Base-by-base conservation (phyloP, 2,888 invertebrate genomes). In the Pandemis cinnamomeana region DNA sequence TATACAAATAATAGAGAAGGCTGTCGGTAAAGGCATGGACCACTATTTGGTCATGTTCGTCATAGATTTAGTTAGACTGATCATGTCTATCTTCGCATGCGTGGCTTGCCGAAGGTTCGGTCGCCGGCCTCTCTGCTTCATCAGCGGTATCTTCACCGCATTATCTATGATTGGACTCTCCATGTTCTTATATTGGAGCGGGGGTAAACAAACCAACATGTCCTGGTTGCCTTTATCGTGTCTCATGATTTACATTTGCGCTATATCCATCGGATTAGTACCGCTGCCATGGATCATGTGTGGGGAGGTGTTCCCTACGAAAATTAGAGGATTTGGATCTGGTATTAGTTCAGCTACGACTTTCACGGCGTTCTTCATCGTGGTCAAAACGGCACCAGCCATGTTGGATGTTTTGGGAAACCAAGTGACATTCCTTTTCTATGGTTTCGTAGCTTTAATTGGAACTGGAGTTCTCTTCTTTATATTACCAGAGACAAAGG, bases 241-340 rank as follows among this genome's bases (percentile, higher is more conserved):
- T 84, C 82, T 96, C 68, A 83, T 96, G 84, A 82, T 90, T 1
- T 96, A 96, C 80, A 95, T 96, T 11, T 91, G 95, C 61, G 95
- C 95, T 67, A 93, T 96, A 66, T 94, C 95, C 0, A 90, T 95
- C 69, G 96, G 97, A 0, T 83, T 96, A 20, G 94, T 96, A 11
- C 96, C 96, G 0, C 82, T 97, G 67, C 97, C 97, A 0, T 97
- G 97, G 95, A 95, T 96, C 46, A 95, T 97, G 95, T 96, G 96
- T 78, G 96, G 96, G 0, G 97, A 97, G 87, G 91, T 97, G 0
- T 97, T 96, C 81, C 95, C 96, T 0, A 94, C 95, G 0, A 94
- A 91, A 72, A 94, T 95, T 0, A 91, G 96, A 48, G 96, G 96
- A 0, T 82, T 96, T 0, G 96, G 96, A 0, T 95, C 96, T 0